Conservation (phyloP, 2,888 invertebrate species). For the Hemicrepidius hirtus region DNA sequence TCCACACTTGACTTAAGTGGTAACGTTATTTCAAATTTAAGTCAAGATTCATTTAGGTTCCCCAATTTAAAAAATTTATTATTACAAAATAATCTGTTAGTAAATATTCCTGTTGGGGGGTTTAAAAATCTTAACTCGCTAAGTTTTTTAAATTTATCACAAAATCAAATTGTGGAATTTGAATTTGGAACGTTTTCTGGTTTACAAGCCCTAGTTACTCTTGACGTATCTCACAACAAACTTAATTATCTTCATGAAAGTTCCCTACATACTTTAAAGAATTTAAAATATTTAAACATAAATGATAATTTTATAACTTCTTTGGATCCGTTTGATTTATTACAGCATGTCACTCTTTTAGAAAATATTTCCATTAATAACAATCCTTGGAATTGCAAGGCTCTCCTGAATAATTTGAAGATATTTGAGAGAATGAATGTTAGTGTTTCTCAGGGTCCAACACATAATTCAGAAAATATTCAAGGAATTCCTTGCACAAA, state of each 20-base stretch:
- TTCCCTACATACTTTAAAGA: constrained; percentile 35
- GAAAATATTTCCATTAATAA: constrained; percentile 3
- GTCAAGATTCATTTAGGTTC: not conserved
- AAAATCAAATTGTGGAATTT: constrained; percentile 31
- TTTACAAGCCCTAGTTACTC: not conserved
- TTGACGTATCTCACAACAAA: constrained; percentile 40
- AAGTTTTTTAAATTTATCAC: constrained; percentile 27
- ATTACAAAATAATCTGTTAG: constrained; percentile 30
- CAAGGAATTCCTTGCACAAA: constrained; percentile 34
- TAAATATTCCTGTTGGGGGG: constrained; percentile 31
- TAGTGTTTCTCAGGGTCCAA: not conserved
- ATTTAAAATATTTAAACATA: constrained; percentile 32
- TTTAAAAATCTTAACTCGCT: constrained; percentile 26
- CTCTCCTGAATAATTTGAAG: constrained; percentile 27
- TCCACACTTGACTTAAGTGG: constrained; percentile 4
- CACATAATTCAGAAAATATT: constrained; percentile 1
- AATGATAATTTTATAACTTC: constrained; percentile 36
- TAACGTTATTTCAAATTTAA: constrained; percentile 18
- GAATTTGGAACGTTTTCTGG: constrained; percentile 41
- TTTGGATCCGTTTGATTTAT: not conserved
- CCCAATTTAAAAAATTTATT: constrained; percentile 2
- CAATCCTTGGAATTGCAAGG: constrained; percentile 22
- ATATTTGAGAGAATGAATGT: not conserved
- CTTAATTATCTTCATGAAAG: constrained; percentile 23
- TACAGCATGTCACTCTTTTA: not conserved